Evolutionary conservation across 2,797 vertebrate genomes (phyloP).

Genomic region (Phataginus tricuspis): DNA sequence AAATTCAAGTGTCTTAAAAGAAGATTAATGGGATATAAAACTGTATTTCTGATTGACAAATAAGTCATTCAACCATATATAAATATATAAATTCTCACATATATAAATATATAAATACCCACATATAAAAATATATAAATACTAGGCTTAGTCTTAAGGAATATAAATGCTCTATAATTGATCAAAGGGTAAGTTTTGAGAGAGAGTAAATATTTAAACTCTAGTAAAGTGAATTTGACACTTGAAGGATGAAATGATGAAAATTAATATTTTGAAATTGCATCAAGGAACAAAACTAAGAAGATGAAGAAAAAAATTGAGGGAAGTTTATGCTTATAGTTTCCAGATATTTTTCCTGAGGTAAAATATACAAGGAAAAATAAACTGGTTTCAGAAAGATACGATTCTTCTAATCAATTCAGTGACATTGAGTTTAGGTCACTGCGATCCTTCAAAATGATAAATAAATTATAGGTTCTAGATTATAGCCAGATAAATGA

Average conservation of each 20-base stretch:
- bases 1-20: neutral
- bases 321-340: neutral
- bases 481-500: neutral
- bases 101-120: neutral
- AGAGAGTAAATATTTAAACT: neutral
- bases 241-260: neutral
- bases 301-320: neutral
- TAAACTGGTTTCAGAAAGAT: neutral
- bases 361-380: neutral
- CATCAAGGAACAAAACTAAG: neutral
- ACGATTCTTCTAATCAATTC: neutral
- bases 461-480: constrained; percentile 21
- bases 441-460: neutral
- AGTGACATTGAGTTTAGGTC: neutral
- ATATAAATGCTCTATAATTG: neutral
- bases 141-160: neutral
- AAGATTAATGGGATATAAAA: neutral
- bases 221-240: neutral
- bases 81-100: neutral
- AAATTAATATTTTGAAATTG: neutral
- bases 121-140: neutral
- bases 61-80: neutral
- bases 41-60: neutral
- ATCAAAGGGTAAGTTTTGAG: neutral
- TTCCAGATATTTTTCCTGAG: neutral